Conservation (phyloP, 2,888 invertebrate genomes). For the Malachius bipustulatus region DNA sequence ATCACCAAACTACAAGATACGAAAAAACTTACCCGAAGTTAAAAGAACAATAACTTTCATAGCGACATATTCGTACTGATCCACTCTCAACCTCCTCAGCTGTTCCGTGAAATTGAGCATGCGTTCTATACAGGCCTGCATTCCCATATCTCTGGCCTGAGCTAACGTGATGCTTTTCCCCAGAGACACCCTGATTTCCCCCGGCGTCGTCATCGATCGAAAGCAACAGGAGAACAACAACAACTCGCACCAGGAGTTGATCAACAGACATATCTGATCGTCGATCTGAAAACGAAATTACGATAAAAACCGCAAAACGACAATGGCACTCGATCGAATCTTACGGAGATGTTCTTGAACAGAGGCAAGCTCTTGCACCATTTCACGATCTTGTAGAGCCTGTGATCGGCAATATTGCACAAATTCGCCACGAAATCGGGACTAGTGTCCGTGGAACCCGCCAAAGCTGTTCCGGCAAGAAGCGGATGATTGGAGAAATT, state of each 20-base stretch:
- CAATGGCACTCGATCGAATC: slow-evolving; percentile 21
- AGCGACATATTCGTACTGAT: slow-evolving; percentile 92
- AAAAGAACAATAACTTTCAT: slow-evolving; percentile 89
- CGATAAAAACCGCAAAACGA: neutral
- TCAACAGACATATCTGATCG: slow-evolving; percentile 92
- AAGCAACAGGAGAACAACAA: slow-evolving; percentile 87
- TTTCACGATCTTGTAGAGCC: slow-evolving; percentile 93
- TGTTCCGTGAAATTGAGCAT: slow-evolving; percentile 94
- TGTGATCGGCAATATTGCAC: slow-evolving; percentile 89
- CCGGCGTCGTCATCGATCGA: slow-evolving; percentile 82
- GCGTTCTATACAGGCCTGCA: slow-evolving; percentile 80
- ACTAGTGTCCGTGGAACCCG: slow-evolving; percentile 47
- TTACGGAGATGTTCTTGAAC: slow-evolving; percentile 89
- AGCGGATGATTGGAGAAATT: slow-evolving; percentile 42
- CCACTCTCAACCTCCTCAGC: slow-evolving; percentile 75
- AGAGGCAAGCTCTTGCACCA: slow-evolving; percentile 97
- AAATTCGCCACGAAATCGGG: slow-evolving; percentile 80
- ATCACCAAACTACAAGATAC: too few relatives aligned
- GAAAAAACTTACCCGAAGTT: slow-evolving; percentile 65
- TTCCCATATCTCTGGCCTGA: slow-evolving; percentile 60
- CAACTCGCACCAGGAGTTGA: slow-evolving; percentile 96
- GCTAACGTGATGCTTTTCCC: slow-evolving; percentile 52
- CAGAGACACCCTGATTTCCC: slow-evolving; percentile 61
- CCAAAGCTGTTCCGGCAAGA: slow-evolving; percentile 43
- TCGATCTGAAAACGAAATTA: slow-evolving; percentile 58